Evolutionary conservation across 1,140 invertebrate genomes (phyloP).

Genomic region (Caenorhabditis tropicalis): DNA sequence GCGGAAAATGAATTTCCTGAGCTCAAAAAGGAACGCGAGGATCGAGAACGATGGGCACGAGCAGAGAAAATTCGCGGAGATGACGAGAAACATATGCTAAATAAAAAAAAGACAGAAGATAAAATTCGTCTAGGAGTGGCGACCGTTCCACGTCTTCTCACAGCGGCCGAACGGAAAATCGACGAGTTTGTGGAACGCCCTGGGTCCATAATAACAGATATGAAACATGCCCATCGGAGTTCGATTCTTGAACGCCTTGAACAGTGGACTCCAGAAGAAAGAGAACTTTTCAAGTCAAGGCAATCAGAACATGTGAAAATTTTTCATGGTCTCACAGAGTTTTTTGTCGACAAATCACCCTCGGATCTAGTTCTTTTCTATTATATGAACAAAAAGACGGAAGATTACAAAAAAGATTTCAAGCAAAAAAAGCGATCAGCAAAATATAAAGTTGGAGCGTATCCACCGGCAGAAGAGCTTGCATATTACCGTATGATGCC

Average conservation of each 20-base stretch:
- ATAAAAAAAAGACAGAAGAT: not conserved
- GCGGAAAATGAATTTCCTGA: not conserved
- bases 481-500: slow-evolving; percentile 26
- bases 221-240: not conserved
- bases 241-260: not conserved
- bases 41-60: slow-evolving; percentile 11
- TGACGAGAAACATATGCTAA: not conserved
- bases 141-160: not conserved
- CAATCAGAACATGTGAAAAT: slow-evolving; percentile 34
- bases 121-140: slow-evolving; percentile 13
- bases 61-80: not conserved
- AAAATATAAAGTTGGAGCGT: slow-evolving; percentile 16
- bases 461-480: slow-evolving; percentile 15
- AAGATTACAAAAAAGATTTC: slow-evolving; percentile 19
- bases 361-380: slow-evolving; percentile 9
- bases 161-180: not conserved
- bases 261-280: slow-evolving; percentile 6
- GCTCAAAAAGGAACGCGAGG: slow-evolving; percentile 3
- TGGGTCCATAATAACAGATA: not conserved
- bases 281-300: not conserved
- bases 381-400: slow-evolving; percentile 26
- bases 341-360: not conserved
- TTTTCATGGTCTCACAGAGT: not conserved
- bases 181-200: not conserved
- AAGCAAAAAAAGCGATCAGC: not conserved